Evolutionary conservation across 2,113 vertebrate genomes (phyloP).

Genomic region (Mola mola): DNA sequence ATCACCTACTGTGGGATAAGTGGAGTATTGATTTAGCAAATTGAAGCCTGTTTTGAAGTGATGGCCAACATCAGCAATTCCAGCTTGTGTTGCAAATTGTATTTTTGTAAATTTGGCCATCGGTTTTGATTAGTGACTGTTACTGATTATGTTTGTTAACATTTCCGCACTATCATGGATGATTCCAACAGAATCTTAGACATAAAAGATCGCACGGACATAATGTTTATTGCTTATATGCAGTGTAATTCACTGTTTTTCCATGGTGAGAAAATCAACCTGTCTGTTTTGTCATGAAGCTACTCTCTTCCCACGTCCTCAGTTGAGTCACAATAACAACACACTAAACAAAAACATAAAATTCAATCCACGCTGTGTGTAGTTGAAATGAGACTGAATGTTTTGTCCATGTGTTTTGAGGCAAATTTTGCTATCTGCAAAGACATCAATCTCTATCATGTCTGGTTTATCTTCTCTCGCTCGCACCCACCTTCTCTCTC

Average conservation of each 20-base stretch:
- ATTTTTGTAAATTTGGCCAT: no score
- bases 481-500: slow-evolving; percentile 11
- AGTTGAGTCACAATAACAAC: not conserved
- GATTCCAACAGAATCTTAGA: no score
- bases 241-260: no score
- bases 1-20: slow-evolving; percentile 47
- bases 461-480: slow-evolving; percentile 37
- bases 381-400: slow-evolving; percentile 11
- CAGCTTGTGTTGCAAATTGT: not conserved
- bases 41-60: slow-evolving; percentile 26
- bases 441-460: slow-evolving; percentile 71
- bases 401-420: slow-evolving; percentile 33
- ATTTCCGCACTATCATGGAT: no score
- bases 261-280: no score
- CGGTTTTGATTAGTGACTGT: no score
- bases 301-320: no score
- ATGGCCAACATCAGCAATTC: slow-evolving; percentile 8
- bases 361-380: not conserved
- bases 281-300: no score
- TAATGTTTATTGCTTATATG: no score
- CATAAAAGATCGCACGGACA: no score
- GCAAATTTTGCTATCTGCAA: slow-evolving; percentile 51
- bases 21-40: slow-evolving; percentile 32
- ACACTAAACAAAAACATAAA: not conserved
- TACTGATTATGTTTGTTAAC: no score